Conservation (phyloP, 2,113 vertebrate species). For the Dipodomys merriami region DNA sequence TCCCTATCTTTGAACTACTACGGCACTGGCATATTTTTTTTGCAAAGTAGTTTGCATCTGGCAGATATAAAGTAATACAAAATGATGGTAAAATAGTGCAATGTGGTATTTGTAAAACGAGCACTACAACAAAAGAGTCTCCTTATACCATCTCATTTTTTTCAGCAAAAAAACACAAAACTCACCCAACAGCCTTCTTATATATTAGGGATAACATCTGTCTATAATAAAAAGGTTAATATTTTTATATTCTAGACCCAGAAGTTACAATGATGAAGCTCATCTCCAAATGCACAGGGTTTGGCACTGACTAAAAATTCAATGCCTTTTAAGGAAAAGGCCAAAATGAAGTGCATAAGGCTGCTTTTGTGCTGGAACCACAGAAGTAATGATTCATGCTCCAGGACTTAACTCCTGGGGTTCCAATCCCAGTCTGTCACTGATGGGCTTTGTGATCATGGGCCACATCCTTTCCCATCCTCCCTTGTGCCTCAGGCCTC, state of each 20-base stretch:
- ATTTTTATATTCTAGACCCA: not conserved
- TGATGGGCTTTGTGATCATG: not conserved
- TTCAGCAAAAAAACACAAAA: too few species aligned
- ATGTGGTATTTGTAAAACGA: not conserved
- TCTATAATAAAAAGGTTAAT: not conserved
- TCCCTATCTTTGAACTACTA: not conserved
- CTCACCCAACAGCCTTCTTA: not conserved
- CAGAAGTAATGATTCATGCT: not conserved
- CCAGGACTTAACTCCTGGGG: not conserved
- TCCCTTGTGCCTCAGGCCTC: not conserved
- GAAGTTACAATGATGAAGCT: not conserved
- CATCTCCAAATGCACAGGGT: not conserved
- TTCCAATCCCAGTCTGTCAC: not conserved
- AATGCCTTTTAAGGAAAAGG: not conserved
- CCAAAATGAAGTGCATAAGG: not conserved
- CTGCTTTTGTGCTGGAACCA: not conserved
- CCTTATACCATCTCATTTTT: not conserved
- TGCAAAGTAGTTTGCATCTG: not conserved
- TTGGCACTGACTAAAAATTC: not conserved
- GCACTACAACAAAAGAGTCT: not conserved
- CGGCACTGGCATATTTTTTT: not conserved
- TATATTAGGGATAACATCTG: not conserved
- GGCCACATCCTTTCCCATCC: not conserved
- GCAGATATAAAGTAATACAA: not conserved
- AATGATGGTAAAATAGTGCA: not conserved